phyloP scores from a whole-genome alignment of 1,140 invertebrate genomes.

The Diachasmimorpha longicaudata region DNA sequence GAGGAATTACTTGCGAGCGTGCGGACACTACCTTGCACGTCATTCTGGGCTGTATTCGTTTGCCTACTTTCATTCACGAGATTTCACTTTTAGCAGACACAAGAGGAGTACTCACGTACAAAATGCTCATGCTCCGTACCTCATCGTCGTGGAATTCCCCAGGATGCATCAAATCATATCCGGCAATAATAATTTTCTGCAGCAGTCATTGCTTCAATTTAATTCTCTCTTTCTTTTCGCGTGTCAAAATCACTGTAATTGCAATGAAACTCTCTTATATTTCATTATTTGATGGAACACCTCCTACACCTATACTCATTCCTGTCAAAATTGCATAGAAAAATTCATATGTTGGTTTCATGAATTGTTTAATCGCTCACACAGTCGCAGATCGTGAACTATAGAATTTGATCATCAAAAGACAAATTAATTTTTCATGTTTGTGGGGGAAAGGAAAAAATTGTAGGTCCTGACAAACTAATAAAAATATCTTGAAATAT shows the following conservation, averaged over 20 bases:
- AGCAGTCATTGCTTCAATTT: neutral
- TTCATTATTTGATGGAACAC: neutral
- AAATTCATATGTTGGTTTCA: too few species aligned
- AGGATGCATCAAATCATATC: neutral
- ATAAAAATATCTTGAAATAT: too few species aligned
- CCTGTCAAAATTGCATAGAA: neutral
- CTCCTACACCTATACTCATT: too few species aligned
- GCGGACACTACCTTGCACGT: constrained; percentile 2
- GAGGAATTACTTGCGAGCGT: neutral
- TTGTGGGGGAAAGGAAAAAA: too few species aligned
- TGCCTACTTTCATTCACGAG: constrained; percentile 44
- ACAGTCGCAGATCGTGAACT: too few species aligned
- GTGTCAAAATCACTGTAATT: neutral
- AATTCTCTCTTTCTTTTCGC: neutral
- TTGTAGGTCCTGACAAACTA: too few species aligned
- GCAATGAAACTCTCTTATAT: neutral
- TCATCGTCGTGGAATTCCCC: neutral
- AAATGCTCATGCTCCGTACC: neutral
- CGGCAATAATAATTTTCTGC: neutral
- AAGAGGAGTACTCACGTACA: neutral
- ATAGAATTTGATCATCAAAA: too few species aligned
- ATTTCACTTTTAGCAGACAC: constrained; percentile 51
- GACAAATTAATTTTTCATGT: too few species aligned
- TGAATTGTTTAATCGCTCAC: too few species aligned
- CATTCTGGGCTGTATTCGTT: constrained; percentile 21